Evolutionary conservation across 2,888 invertebrate genomes (phyloP).

Genomic region (Myopa testacea): DNA sequence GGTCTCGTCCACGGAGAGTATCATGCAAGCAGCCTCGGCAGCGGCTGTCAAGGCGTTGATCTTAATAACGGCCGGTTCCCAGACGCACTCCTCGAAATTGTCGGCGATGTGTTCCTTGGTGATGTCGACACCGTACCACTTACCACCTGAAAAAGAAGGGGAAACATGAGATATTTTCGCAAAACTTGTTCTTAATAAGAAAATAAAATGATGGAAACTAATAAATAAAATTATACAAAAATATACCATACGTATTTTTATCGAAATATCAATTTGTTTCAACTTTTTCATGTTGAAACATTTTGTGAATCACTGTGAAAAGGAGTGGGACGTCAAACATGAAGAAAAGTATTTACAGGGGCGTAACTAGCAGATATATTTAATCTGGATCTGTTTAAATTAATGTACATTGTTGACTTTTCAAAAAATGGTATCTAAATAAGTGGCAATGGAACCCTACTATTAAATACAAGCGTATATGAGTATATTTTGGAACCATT

Average conservation of each 20-base stretch:
- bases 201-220: too few relatives aligned
- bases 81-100: constrained; percentile 93
- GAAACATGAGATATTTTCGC: background rate
- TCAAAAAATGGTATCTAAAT: background rate
- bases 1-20: constrained; percentile 98
- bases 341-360: background rate
- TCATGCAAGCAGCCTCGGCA: constrained; percentile 92
- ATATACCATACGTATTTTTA: too few relatives aligned
- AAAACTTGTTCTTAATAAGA: too few relatives aligned
- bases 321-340: background rate
- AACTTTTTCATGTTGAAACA: too few relatives aligned
- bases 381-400: background rate
- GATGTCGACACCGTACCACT: constrained; percentile 97
- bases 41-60: constrained; percentile 97
- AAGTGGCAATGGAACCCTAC: too few relatives aligned
- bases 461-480: too few relatives aligned
- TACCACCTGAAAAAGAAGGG: constrained; percentile 71
- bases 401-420: background rate
- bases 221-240: too few relatives aligned
- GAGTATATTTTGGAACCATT: too few relatives aligned
- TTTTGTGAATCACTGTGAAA: too few relatives aligned
- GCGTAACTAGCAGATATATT: background rate
- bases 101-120: constrained; percentile 93
- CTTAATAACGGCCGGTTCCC: constrained; percentile 98
- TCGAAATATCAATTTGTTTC: too few relatives aligned